Base-by-base conservation (phyloP, 2,113 vertebrate genomes). In the Semnornis frantzii region DNA sequence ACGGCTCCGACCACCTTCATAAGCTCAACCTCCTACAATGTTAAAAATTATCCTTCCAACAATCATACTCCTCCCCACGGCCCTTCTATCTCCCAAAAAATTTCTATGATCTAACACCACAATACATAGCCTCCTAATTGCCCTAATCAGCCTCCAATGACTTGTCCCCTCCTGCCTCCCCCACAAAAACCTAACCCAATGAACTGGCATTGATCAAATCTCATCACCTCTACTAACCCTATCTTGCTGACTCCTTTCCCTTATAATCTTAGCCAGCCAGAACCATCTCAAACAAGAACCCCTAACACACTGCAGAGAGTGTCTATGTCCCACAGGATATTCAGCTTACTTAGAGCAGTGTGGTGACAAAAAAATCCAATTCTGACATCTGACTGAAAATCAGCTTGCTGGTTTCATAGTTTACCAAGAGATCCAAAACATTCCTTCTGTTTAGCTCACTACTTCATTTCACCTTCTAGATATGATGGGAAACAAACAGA, bases 31-130 rank as follows among this genome's bases (percentile, higher is more conserved):
- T 81, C 0, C 2, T 81, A 52, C 52, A 81, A 74, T 81, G 85
- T 0, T 81, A 88, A 88, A 81, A 44, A 25, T 73, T 0, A 25
- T 87, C 0, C 0, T 73, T 0, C n/a, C n/a, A n/a, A 66, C 52
- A 1, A 1, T 4, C 0, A 66, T 74, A 15, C 16, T 88, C 0
- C 4, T 60, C 0, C 69, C 77, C 0, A 8, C 3, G 4, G 0
- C 44, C 3, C 3, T 60, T 0, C 3, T 72, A 0, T 23, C 66
- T 0, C 1, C 0, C 0, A 80, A 87, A 19, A n/a, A n/a, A n/a
- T 0, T 6, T 0, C 0, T 71, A 6, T 63, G 48, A 0, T 1
- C 10, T 0, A 77, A 44, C 0, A 20, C 2, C 0, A 71, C 8
- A 0, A 0, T 0, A 0, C 0, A 86, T 0, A 63, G 74, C 4